These are phyloP conservation scores for Uloborus plumipes DNA, from an alignment of 2,888 invertebrate species.

Conservation along the genomic window DNA sequence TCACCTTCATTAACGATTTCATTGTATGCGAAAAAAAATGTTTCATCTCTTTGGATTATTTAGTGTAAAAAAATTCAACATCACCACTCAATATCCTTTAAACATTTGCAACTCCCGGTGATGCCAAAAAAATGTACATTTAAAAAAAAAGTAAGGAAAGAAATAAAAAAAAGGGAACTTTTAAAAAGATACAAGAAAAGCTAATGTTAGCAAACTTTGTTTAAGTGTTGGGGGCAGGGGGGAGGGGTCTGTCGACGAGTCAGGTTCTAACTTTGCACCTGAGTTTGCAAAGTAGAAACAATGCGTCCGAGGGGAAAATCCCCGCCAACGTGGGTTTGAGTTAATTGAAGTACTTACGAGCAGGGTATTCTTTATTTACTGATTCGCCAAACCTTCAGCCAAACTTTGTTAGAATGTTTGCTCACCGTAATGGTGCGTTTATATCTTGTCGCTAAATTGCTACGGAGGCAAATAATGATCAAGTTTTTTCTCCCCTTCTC, in stretches of 20 bases:
- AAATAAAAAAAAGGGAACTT: background rate
- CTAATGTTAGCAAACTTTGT: constrained; percentile 52
- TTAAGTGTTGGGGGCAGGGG: background rate
- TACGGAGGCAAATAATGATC: no score
- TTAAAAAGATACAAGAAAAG: constrained; percentile 44
- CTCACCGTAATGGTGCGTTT: no score
- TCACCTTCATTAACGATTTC: no score
- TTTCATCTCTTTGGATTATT: no score
- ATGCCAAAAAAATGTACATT: background rate
- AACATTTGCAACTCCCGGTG: background rate
- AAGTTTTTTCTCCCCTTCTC: no score
- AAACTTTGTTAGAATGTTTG: no score
- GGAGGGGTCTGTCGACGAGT: constrained; percentile 8
- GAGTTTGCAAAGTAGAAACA: constrained; percentile 43
- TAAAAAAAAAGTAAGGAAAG: background rate
- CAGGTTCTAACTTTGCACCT: constrained; percentile 27
- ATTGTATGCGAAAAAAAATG: no score
- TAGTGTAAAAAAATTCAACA: no score
- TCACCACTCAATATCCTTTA: no score
- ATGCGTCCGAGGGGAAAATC: constrained; percentile 21
- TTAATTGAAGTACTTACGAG: constrained; percentile 28
- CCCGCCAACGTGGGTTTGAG: constrained; percentile 29
- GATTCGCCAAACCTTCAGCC: no score
- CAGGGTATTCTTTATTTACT: background rate
- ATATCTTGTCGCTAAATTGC: no score